These are phyloP conservation scores for Phyllostomus discolor DNA, from an alignment of 2,113 vertebrate species.

Conservation along the genomic window DNA sequence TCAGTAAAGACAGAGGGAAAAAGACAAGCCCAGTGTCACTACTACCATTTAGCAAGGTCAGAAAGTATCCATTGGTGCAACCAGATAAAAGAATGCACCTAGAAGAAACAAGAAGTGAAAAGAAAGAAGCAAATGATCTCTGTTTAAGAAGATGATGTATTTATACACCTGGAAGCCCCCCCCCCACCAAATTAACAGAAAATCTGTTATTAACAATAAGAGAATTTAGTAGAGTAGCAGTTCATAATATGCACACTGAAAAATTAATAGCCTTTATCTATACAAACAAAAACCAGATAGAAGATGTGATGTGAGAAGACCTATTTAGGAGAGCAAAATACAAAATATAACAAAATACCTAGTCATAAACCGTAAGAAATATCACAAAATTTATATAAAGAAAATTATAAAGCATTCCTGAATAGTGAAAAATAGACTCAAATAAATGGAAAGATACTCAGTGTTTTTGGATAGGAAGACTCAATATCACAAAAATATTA, in stretches of 20 bases:
- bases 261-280: not conserved
- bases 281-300: not conserved
- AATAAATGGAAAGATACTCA: not conserved
- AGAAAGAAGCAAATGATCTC: not conserved
- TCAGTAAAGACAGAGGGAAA: not conserved
- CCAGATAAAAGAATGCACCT: not conserved
- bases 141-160: not conserved
- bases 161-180: not conserved
- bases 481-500: not conserved
- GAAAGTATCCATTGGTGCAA: not conserved
- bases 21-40: accelerated
- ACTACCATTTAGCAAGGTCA: not conserved
- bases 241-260: not conserved
- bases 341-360: not conserved
- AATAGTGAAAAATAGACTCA: not conserved
- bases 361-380: not conserved
- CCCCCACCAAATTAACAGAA: not conserved
- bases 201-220: not conserved
- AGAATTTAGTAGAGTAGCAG: not conserved
- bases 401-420: not conserved
- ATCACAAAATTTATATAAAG: not conserved
- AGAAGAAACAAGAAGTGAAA: not conserved
- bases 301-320: not conserved
- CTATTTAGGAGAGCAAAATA: not conserved
- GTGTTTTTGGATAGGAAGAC: not conserved